A percentile compares a stretch with the other conserved stretches of the same genome.
These are phyloP conservation scores for Nesoenas mayeri DNA, from an alignment of 2,113 vertebrate genomes.

Conservation along the genomic window DNA sequence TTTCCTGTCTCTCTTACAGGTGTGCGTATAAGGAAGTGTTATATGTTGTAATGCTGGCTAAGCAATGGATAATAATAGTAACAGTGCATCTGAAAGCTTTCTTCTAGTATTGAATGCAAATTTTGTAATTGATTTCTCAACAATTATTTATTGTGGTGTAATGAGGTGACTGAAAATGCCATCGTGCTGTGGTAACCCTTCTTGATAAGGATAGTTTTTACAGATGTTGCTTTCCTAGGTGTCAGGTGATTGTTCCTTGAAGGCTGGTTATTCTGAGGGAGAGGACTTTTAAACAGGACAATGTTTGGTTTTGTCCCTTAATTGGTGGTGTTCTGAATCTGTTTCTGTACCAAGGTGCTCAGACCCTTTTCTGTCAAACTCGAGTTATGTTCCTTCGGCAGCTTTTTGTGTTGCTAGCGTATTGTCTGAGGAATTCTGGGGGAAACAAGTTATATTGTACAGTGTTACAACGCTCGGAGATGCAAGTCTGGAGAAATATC, in stretches of 20 bases:
- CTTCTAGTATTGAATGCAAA: neutral
- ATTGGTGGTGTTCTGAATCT: neutral
- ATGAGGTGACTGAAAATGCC: neutral
- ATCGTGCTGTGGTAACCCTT: neutral
- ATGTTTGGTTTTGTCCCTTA: neutral
- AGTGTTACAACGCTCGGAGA: neutral
- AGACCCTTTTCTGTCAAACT: neutral
- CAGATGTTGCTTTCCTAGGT: neutral
- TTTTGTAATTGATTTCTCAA: neutral
- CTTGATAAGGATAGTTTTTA: neutral
- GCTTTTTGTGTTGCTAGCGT: neutral
- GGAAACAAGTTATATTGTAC: neutral
- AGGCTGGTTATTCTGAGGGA: neutral
- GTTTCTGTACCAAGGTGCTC: neutral
- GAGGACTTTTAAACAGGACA: neutral
- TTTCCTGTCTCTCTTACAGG: constrained; percentile 46
- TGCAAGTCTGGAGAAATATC: accelerated
- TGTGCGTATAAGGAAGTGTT: constrained; percentile 2
- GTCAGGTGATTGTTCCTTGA: neutral
- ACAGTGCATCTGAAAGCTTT: neutral
- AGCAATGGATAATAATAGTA: neutral
- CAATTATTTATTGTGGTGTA: neutral
- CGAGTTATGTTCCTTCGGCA: neutral
- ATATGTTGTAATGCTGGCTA: neutral
- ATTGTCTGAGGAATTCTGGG: neutral